These are phyloP conservation scores for Podiceps cristatus DNA, from an alignment of 2,113 vertebrate species.

Conservation along the genomic window DNA sequence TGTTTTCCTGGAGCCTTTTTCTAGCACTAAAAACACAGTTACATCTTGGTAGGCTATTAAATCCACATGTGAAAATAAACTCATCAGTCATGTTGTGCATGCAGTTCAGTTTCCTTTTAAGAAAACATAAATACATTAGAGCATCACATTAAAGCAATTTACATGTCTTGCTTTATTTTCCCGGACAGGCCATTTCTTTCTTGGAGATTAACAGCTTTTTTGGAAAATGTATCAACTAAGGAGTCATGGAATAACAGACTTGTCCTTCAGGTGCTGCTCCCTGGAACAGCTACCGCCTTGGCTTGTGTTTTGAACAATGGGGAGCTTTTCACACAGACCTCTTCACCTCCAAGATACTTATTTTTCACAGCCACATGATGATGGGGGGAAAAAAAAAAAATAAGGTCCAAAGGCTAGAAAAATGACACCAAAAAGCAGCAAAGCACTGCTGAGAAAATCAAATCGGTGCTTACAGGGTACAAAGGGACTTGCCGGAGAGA, in stretches of 20 bases:
- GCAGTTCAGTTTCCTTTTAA: neutral
- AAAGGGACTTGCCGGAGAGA: neutral
- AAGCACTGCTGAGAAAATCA: neutral
- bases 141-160: neutral
- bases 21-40: neutral
- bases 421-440: neutral
- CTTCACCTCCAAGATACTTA: neutral
- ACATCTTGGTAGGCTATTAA: neutral
- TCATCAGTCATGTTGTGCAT: neutral
- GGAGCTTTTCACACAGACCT: neutral
- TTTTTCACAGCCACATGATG: neutral
- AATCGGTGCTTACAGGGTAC: neutral
- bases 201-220: neutral
- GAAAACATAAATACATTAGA: neutral
- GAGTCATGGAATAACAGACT: neutral
- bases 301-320: neutral
- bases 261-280: neutral
- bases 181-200: neutral
- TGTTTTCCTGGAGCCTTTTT: neutral
- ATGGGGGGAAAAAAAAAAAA: neutral
- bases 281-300: neutral
- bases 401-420: neutral
- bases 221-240: neutral
- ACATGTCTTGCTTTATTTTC: neutral
- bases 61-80: constrained; percentile 22